Base-by-base conservation (phyloP, 2,113 vertebrate genomes). In the Sander vitreus region DNA sequence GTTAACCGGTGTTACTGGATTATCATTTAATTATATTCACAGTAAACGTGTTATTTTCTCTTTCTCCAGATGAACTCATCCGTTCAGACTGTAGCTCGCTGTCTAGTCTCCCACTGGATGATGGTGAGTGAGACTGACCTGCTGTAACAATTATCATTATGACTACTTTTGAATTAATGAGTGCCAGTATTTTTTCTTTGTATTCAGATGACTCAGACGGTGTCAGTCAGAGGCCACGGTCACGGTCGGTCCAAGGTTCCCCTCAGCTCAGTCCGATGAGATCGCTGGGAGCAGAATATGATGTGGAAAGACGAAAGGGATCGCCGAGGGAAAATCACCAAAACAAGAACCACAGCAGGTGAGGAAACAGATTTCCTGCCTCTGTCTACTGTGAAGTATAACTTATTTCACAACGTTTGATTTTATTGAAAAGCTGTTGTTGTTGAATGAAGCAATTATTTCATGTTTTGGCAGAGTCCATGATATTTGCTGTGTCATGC, bases 31-130 rank as follows among this genome's bases (percentile, higher is more conserved):
- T 14, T 39, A 0, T 21, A 48, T 27, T 47, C 3, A n/a, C 14
- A 30, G 16, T 25, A 13, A 81, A 73, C n/a, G 73, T 14, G 11
- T 30, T 64, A 9, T 79, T 65, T 64, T 54, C 51, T 78, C 45
- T 71, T 50, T 93, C 85, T 87, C 55, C 90, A 99, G 98, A 99
- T 95, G 98, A 98, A 77, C 95, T 97, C 15, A 90, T 96, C 36
- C 97, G 96, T 1, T 99, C 98, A 0, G 97, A 98, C 87, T 97
- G 96, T 64, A 97, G 97, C 88, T 99, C 97, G 21, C 88, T 98
- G 87, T 98, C 97, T 65, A 97, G 97, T 47, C 95, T 96, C 64
- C 96, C 96, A 15, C 91, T 95, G 72, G 97, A 99, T 50, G 97
- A 99, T 36, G 95, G 97, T 99, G 94, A 90, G 97, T 94, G 23